These are phyloP conservation scores for Merluccius polli DNA, from an alignment of 2,797 vertebrate genomes.

Conservation along the genomic window DNA sequence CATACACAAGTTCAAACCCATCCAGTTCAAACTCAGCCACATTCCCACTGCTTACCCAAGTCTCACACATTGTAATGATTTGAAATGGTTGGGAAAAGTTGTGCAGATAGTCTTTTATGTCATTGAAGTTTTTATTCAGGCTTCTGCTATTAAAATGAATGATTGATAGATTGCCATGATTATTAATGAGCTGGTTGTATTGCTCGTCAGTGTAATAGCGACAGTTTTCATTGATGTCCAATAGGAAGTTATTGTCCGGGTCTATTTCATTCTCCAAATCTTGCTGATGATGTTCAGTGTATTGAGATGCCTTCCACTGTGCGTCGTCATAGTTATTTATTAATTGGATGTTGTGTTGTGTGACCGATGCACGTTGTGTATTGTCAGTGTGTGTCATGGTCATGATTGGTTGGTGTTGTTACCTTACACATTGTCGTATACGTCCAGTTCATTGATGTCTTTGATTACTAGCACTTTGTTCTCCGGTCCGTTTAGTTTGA, in stretches of 20 bases:
- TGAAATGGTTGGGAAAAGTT: not conserved
- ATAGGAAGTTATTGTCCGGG: too few relatives aligned
- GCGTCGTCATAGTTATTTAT: too few relatives aligned
- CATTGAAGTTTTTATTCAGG: slow-evolving; percentile 5
- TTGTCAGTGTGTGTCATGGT: too few relatives aligned
- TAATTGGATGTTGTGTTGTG: too few relatives aligned
- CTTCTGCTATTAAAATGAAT: slow-evolving; percentile 19
- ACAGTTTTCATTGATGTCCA: not conserved
- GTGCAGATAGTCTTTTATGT: not conserved
- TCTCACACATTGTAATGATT: slow-evolving; percentile 9
- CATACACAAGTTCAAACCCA: not conserved
- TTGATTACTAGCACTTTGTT: too few relatives aligned
- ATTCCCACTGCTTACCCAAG: not conserved
- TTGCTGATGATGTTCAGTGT: too few relatives aligned
- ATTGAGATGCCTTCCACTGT: too few relatives aligned
- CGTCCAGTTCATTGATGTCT: too few relatives aligned
- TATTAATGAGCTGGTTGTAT: not conserved
- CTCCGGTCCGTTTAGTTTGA: too few relatives aligned
- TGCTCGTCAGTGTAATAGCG: slow-evolving; percentile 5
- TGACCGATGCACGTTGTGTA: too few relatives aligned
- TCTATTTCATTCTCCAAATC: not conserved
- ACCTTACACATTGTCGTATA: too few relatives aligned
- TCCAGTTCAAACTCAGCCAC: not conserved
- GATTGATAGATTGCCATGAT: not conserved
- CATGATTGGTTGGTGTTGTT: too few relatives aligned